Percentiles rank a stretch among this genome's conserved stretches.
Conservation (phyloP, 2,888 invertebrate species). For the Mythimna lalbum region DNA sequence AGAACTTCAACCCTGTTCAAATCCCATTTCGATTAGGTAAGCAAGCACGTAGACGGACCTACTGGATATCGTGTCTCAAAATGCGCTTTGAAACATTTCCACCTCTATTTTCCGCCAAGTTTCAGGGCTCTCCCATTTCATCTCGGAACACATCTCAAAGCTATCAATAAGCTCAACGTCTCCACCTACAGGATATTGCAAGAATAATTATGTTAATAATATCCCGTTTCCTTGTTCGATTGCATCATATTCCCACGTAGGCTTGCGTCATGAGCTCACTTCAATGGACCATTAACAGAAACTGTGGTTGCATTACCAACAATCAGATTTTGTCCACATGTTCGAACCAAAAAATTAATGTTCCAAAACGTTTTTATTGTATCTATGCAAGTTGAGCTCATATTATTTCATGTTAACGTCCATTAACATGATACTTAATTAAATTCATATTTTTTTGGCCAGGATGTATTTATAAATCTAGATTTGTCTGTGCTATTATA, state of each 20-base stretch:
- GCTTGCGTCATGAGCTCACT: slow-evolving; percentile 79
- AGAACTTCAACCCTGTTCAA: slow-evolving; percentile 14
- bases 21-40: slow-evolving; percentile 32
- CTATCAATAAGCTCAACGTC: slow-evolving; percentile 60
- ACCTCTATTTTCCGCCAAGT: slow-evolving; percentile 16
- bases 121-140: slow-evolving; percentile 39
- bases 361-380: slow-evolving; percentile 25
- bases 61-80: slow-evolving; percentile 7
- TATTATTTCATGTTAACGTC: not conserved
- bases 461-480: slow-evolving; percentile 36
- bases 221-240: slow-evolving; percentile 72
- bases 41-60: slow-evolving; percentile 10
- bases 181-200: slow-evolving; percentile 72
- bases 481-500: slow-evolving; percentile 4
- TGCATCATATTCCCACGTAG: slow-evolving; percentile 81
- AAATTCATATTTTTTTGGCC: not conserved
- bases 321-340: slow-evolving; percentile 78
- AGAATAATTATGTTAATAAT: slow-evolving; percentile 72
- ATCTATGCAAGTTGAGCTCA: not conserved
- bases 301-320: slow-evolving; percentile 70
- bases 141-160: slow-evolving; percentile 50
- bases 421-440: slow-evolving; percentile 21
- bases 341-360: slow-evolving; percentile 54
- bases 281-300: slow-evolving; percentile 78
- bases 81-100: slow-evolving; percentile 5